These are phyloP conservation scores for Panthera leo DNA, from an alignment of 2,113 vertebrate species.

Conservation along the genomic window DNA sequence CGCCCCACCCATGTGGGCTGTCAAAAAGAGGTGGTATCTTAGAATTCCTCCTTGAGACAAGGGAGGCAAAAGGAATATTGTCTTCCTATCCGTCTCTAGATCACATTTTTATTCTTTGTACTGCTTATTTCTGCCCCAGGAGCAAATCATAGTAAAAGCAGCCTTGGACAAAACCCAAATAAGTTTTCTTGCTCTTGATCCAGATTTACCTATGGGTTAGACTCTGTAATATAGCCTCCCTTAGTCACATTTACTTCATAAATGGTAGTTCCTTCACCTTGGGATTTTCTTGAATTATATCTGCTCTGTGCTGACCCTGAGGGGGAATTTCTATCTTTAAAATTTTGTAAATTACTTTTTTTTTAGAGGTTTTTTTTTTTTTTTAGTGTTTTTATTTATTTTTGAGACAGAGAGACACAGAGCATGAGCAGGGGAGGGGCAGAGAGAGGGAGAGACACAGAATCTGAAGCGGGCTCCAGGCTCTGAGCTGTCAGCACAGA, in stretches of 20 bases:
- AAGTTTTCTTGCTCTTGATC: background rate
- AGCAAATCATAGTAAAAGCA: background rate
- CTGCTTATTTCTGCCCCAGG: background rate
- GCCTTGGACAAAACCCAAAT: background rate
- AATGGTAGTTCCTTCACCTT: background rate
- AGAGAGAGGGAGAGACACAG: too few relatives aligned
- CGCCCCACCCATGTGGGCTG: background rate
- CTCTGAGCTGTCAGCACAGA: too few relatives aligned
- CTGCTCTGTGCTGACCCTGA: background rate
- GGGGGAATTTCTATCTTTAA: background rate
- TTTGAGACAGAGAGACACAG: too few relatives aligned
- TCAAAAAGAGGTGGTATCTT: background rate
- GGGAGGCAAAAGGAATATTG: background rate
- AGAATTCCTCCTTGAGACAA: background rate
- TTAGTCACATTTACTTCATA: conserved; percentile 33
- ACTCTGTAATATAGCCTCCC: background rate
- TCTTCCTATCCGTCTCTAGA: background rate
- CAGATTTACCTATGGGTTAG: background rate
- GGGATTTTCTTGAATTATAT: conserved; percentile 27
- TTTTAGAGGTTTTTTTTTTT: too few relatives aligned
- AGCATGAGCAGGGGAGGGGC: too few relatives aligned
- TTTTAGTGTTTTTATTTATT: too few relatives aligned
- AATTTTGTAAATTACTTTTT: background rate
- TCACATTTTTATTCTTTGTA: background rate
- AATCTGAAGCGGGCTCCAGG: too few relatives aligned